Evolutionary conservation across 2,797 vertebrate genomes (phyloP), one percentile per base, ranked within the genome.

Genomic region (Menidia menidia): DNA sequence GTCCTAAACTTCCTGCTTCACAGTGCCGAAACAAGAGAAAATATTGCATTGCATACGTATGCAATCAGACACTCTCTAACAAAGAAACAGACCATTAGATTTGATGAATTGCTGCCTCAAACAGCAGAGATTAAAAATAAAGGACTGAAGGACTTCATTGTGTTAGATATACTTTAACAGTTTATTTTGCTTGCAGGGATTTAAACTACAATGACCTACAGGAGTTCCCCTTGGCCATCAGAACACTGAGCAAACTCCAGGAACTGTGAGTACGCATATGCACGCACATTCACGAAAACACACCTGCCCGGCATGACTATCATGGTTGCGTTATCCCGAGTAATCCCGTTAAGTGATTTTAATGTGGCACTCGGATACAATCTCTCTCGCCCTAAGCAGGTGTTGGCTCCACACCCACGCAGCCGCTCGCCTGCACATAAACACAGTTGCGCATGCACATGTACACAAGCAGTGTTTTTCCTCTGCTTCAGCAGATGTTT

Each of bases 181-280:
- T 76, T 85, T 62, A 71, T 74, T 54, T 75, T 71, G 1, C 62
- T 91, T 88, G 63, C 91, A 98, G 97, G 81, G 97, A 98, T 89
- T 92, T 99, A 81, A 98, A 97, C 92, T 97, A 97, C 93, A 98
- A 98, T 30, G 92, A 96, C 86, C 93, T 98, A 79, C 92, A 92
- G 88, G 96, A 98, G 92, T 98, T 98, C 86, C 97, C 97, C 0
- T 78, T 94, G 83, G 97, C 97, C 75, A 96, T 98, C 90, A 95
- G 94, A 88, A 97, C 95, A 0, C 93, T 98, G 76, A 94, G 95
- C 77, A 94, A 96, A 81, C 97, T 98, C 87, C 97, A 98, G 91
- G 97, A 98, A 91, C 94, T 98, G 97, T 98, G 90, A 97, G 97
- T 93, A 42, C 43, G 64, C 18, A 47, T 60, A 76, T 11, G 64